phyloP scores from a whole-genome alignment of 1,140 invertebrate genomes.

The Drosophila azteca region DNA sequence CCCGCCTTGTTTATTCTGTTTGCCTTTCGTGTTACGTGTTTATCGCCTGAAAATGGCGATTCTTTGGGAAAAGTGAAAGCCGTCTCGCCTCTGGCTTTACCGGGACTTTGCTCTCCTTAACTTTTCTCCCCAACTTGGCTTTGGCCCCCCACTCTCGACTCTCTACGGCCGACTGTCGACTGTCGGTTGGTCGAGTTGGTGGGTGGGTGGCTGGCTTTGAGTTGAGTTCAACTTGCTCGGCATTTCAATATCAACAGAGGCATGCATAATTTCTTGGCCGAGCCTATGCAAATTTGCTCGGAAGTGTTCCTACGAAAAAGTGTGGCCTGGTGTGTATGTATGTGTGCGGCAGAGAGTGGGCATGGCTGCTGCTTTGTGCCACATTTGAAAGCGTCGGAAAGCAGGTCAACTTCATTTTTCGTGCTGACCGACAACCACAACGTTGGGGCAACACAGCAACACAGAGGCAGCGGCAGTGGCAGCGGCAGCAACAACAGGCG shows the following conservation, averaged over 20 bases:
- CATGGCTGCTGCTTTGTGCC: constrained; percentile 40
- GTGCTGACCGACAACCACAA: constrained; percentile 68
- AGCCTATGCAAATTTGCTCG: constrained; percentile 61
- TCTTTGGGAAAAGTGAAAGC: constrained; percentile 60
- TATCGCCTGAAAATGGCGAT: constrained; percentile 68
- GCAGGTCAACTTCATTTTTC: constrained; percentile 80
- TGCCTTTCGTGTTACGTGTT: constrained; percentile 70
- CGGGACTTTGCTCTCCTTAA: constrained; percentile 28
- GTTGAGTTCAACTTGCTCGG: constrained; percentile 55
- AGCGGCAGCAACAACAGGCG: constrained; percentile 45
- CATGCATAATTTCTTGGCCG: constrained; percentile 25
- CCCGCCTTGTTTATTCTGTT: constrained; percentile 58
- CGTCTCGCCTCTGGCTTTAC: constrained; percentile 41
- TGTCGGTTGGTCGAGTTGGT: constrained; percentile 39
- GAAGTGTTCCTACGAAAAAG: not conserved
- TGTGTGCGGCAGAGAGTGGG: constrained; percentile 26
- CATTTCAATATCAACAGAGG: constrained; percentile 79
- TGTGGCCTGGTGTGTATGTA: constrained; percentile 74
- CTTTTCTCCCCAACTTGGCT: constrained; percentile 2
- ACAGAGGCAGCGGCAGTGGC: constrained; percentile 21
- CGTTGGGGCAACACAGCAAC: constrained; percentile 14
- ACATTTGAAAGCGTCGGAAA: constrained; percentile 55
- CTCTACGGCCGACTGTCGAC: too few species aligned
- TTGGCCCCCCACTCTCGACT: not conserved
- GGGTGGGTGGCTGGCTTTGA: constrained; percentile 3